Evolutionary conservation across 2,797 vertebrate species (phyloP).

Genomic region (Dermochelys coriacea): DNA sequence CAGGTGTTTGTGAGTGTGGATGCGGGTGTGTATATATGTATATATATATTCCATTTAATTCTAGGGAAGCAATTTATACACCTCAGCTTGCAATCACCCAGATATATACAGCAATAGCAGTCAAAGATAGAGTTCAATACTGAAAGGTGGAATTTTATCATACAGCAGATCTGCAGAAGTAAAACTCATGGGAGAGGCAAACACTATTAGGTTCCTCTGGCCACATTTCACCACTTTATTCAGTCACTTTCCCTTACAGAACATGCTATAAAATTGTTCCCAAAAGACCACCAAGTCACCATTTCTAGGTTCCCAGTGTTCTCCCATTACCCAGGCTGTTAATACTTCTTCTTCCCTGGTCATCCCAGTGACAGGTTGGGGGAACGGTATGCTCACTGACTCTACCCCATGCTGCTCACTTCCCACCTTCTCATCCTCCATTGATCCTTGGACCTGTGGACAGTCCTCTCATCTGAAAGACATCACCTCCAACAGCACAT

Average conservation of each 20-base stretch:
- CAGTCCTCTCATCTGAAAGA: not conserved
- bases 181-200: not conserved
- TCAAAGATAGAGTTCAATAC: not conserved
- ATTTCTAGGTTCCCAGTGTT: not conserved
- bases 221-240: not conserved
- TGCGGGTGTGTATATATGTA: constrained; percentile 23
- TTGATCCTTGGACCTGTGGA: not conserved
- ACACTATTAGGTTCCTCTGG: not conserved
- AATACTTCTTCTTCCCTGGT: not conserved
- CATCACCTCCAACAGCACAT: not conserved
- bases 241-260: not conserved
- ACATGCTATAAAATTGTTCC: not conserved
- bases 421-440: not conserved
- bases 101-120: not conserved
- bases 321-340: not conserved
- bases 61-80: constrained; percentile 39
- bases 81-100: constrained; percentile 25
- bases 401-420: not conserved
- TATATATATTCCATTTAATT: constrained; percentile 63
- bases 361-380: not conserved
- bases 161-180: constrained; percentile 25
- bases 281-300: not conserved
- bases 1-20: not conserved
- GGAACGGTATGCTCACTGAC: not conserved
- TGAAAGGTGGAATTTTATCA: constrained; percentile 18